Base-by-base conservation (phyloP, 2,113 vertebrate genomes). In the Callochromis pleurospilus region DNA sequence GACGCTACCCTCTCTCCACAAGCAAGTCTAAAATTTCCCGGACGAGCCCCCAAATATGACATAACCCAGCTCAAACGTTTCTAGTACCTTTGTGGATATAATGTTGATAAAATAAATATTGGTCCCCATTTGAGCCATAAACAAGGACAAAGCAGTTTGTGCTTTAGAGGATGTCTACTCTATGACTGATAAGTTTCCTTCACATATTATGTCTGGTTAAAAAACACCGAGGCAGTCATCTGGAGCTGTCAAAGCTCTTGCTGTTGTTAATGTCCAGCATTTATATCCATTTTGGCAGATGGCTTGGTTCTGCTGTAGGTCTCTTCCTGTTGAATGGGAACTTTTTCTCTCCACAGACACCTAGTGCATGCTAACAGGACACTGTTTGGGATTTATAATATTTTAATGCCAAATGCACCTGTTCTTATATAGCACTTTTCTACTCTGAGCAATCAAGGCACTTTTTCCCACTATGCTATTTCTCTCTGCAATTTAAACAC, bases 151-250 rank as follows among this genome's bases (percentile, higher is more conserved):
- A 70, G 65, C n/a, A 6, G 38, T 2, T 6, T 24, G 65, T 75
- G 21, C 68, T 47, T 26, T 47, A 75, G 40, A 17, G 21, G 13
- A 17, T 26, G 21, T 26, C 40, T 73, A 26, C 68, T 73, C 21
- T 17, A 0, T 26, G 38, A 73, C 40, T 73, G 40, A 73, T 42
- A 6, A 0, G n/a, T 70, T 70, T 38, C 38, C 42, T 9, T 70
- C 13, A 70, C 38, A 42, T 24, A 24, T 70, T 42, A 38, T 65
- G 38, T 15, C n/a, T 15, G 12, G 65, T 70, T 70, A 14, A 24
- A 70, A 70, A 24, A 4, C 65, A 70, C 36, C 0, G 13, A 15
- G 40, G 7, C 65, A 42, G 14, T 70, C 7, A 42, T 21, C 7
- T 21, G 21, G 7, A 24, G 36, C n/a, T 14, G n/a, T 9, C 38